phyloP scores from a whole-genome alignment of 2,113 vertebrate genomes.

The Patagioenas fasciata region DNA sequence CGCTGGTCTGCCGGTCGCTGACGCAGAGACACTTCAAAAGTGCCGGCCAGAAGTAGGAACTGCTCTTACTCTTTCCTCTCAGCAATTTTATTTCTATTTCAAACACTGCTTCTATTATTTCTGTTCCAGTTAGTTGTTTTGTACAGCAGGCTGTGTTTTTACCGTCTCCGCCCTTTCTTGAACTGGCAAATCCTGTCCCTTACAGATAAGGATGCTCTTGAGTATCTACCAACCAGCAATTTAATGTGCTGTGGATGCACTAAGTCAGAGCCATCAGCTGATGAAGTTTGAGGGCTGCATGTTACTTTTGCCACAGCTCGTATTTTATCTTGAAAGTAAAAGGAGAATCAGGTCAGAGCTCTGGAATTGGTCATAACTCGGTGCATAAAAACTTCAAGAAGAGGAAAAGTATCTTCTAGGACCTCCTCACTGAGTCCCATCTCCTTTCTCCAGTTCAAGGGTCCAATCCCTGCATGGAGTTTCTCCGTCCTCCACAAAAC shows the following conservation, averaged over 20 bases:
- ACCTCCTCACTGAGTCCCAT: accelerated
- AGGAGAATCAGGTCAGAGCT: neutral
- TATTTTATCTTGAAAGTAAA: neutral
- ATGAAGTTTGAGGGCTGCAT: neutral
- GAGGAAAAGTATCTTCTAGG: neutral
- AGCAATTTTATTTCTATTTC: constrained; percentile 17
- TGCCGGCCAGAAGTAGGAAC: neutral
- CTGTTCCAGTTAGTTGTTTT: neutral
- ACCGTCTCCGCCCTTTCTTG: neutral
- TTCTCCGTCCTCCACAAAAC: neutral
- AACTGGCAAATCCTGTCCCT: neutral
- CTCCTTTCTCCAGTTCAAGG: neutral
- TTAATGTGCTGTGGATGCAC: neutral
- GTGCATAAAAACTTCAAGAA: accelerated
- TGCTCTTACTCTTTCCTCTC: neutral
- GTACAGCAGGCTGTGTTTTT: neutral
- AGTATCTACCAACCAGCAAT: neutral
- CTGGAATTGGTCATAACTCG: neutral
- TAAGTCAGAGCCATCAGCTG: neutral
- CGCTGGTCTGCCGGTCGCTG: neutral
- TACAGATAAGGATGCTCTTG: neutral
- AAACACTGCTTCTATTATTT: neutral
- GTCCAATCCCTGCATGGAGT: neutral
- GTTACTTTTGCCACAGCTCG: neutral
- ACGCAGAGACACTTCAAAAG: neutral